A percentile compares a stretch with the other conserved stretches of the same genome.
Conservation (phyloP, 2,113 vertebrate species). For the Zapornia atra region DNA sequence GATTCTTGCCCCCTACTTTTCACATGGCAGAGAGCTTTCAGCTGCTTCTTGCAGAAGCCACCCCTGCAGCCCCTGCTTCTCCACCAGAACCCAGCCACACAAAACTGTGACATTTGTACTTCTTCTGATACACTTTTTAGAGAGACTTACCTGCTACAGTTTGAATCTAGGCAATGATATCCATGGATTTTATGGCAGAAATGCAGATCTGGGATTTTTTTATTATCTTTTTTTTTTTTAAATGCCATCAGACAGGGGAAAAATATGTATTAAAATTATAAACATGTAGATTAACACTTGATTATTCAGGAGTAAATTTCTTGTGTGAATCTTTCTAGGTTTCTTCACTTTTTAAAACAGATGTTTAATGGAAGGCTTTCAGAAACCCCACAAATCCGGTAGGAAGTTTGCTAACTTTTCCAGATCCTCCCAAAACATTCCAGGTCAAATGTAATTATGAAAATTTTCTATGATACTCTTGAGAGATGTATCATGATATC, state of each 20-base stretch:
- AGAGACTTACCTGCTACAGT: neutral
- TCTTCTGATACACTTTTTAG: neutral
- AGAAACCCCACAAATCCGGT: neutral
- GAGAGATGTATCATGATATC: neutral
- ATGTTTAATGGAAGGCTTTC: neutral
- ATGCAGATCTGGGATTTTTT: neutral
- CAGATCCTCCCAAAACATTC: neutral
- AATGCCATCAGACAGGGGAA: neutral
- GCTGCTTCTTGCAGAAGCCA: too few species aligned
- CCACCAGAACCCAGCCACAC: too few species aligned
- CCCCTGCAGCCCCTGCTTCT: too few species aligned
- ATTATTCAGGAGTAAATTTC: neutral
- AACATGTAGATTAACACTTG: neutral
- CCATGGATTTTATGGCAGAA: neutral
- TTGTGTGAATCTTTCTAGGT: neutral
- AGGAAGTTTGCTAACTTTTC: constrained; percentile 5
- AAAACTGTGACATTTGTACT: neutral
- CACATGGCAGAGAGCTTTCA: neutral
- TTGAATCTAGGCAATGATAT: neutral
- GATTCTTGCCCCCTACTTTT: neutral
- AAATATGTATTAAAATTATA: neutral
- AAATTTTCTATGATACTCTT: neutral
- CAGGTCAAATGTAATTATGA: neutral
- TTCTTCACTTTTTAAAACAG: neutral
- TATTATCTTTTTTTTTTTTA: neutral